phyloP scores from a whole-genome alignment of 2,797 vertebrate species.

The Alca torda region DNA sequence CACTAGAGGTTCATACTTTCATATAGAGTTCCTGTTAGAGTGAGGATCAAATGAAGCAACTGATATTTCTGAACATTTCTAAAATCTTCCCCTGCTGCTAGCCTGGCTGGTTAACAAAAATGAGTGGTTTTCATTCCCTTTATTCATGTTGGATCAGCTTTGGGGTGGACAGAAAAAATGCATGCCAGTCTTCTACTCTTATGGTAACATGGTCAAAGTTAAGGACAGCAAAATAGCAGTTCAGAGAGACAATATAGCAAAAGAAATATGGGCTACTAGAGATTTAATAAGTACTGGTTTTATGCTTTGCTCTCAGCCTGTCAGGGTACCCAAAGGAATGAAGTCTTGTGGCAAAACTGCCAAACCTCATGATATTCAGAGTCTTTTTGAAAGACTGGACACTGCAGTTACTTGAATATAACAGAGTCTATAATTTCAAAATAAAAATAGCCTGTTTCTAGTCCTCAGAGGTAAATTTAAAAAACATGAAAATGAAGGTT shows the following conservation, averaged over 20 bases:
- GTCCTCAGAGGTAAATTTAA: neutral
- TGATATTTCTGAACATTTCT: neutral
- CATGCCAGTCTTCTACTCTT: neutral
- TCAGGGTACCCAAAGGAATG: neutral
- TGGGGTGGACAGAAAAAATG: neutral
- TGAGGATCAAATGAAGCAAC: neutral
- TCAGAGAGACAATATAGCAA: neutral
- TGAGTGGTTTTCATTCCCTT: neutral
- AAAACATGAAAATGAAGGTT: neutral
- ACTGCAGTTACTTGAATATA: neutral
- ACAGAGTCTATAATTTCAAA: slow-evolving; percentile 16
- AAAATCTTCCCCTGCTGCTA: neutral
- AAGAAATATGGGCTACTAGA: neutral
- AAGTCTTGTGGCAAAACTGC: neutral
- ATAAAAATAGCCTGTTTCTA: neutral
- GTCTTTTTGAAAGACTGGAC: neutral
- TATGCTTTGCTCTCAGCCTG: neutral
- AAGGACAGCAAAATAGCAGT: neutral
- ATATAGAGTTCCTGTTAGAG: neutral
- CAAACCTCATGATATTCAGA: neutral
- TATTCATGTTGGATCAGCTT: neutral
- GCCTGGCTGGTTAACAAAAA: neutral
- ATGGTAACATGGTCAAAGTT: neutral
- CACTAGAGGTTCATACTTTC: neutral
- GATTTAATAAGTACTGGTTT: slow-evolving; percentile 9